Base-by-base conservation (phyloP, 2,888 invertebrate genomes). In the Invenusta paracnida region DNA sequence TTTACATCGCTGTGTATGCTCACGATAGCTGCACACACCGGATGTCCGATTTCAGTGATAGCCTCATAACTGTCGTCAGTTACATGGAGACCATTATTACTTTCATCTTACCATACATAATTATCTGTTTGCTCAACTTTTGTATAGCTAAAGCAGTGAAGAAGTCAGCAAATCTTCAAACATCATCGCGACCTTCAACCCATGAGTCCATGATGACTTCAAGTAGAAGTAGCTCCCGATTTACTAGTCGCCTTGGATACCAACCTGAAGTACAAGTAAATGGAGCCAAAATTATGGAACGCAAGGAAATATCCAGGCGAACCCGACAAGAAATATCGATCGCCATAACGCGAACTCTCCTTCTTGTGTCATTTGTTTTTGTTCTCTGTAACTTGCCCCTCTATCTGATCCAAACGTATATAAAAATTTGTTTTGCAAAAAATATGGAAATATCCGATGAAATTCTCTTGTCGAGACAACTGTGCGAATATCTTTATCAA, bases 401-500 rank as follows among this genome's bases (percentile, higher is more conserved):
- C 25, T 82, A 82, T 29, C 29, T 82, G 5, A 5, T 82, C 31
- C 82, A 30, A 17, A 30, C 31, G 2, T 82, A 82, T 27, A 82
- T 30, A 2, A 29, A 30, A 17, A 29, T 82, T 11, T 11, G 82
- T 17, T 2, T 73, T 13, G 73, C 73, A 13, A 13, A 73, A 23
- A 23, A 23, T 2, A 73, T 73, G 5, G 5, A 73, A 5, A 73
- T 73, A 5, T 13, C 73, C 23, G 29, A 82, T 13, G 29, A 2
- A 28, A 13, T 30, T 29, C 27, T 30, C 2, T 28, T 82, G 25
- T 11, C 82, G 1, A 13, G 29, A 82, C 82, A 82, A 23, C 31
- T 82, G 2, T 2, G n/a, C 31, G 82, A 82, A 23, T 82, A 82
- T 28, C 82, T 30, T 17, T 82, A 82, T 82, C 82, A 82, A 29